Evolutionary conservation across 2,113 vertebrate species (phyloP), one percentile per base, ranked within the genome.

Genomic region (Craseonycteris thonglongyai): DNA sequence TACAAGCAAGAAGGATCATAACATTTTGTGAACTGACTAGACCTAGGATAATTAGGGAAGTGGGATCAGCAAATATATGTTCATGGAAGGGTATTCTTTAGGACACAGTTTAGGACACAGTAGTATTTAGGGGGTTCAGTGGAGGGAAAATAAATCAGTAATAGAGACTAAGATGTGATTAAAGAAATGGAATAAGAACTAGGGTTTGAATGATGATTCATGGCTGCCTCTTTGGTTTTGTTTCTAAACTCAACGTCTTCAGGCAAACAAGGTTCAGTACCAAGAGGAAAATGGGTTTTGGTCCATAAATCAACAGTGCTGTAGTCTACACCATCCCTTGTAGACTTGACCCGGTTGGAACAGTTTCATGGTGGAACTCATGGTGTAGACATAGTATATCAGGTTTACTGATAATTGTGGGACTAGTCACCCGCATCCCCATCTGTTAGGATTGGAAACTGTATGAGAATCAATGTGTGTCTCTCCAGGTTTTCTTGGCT

Each of bases 11-110:
- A 65, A 5, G 42, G 38, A 12, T 83, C 84, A 19, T 24, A 84
- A 19, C 21, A 26, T 28, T 69, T 58, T 90, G 33, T 68, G 54
- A 90, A 75, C n/a, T 90, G 42, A 49, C 33, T 71, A 94, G 80
- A 74, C 42, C 28, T 58, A 21, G n/a, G 28, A 78, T 47, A 19
- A 45, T 45, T 30, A 82, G 18, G 28, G 1, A 16, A 35, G 33
- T 19, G n/a, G 3, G 4, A 33, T 11, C 22, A 58, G 12, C 10
- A 28, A 90, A 87, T 1, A 63, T 47, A 19, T 49, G 78, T 56
- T 66, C 33, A 38, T 28, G 21, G 58, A 54, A 59, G 21, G 12
- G 6, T 28, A 16, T 66, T 54, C 13, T 83, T 87, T 13, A 61
- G 30, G 26, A 75, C 13, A 12, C 68, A 63, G n/a, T 88, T 74